Percentiles rank a stretch among this genome's conserved stretches.
Conservation (phyloP, 2,888 invertebrate species). For the Diloba caeruleocephala region DNA sequence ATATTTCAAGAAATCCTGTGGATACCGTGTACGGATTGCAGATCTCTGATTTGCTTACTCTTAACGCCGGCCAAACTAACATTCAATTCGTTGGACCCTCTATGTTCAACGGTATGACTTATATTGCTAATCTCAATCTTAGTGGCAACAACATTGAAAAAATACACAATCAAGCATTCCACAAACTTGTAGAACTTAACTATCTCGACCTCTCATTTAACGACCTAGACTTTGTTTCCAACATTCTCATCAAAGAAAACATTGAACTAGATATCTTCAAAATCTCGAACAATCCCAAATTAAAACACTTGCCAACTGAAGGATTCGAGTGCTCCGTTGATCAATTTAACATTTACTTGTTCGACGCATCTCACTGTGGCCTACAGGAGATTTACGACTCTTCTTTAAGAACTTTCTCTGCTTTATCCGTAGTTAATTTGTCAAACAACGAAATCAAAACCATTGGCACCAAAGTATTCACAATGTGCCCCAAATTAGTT, state of each 20-base stretch:
- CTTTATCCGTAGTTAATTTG: slow-evolving; percentile 91
- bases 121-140: slow-evolving; percentile 91
- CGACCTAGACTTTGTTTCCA: slow-evolving; percentile 91
- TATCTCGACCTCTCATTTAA: slow-evolving; percentile 93
- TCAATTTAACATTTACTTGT: slow-evolving; percentile 90
- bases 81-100: slow-evolving; percentile 91
- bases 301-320: slow-evolving; percentile 91
- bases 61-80: slow-evolving; percentile 92
- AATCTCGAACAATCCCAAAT: slow-evolving; percentile 91
- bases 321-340: slow-evolving; percentile 91
- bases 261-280: slow-evolving; percentile 91
- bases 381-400: slow-evolving; percentile 90
- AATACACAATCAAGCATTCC: slow-evolving; percentile 92
- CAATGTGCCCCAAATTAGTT: slow-evolving; percentile 88
- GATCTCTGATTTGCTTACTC: slow-evolving; percentile 90
- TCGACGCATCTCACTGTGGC: slow-evolving; percentile 93
- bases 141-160: slow-evolving; percentile 92
- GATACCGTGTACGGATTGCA: slow-evolving; percentile 90
- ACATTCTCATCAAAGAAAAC: slow-evolving; percentile 92
- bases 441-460: slow-evolving; percentile 91
- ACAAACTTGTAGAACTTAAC: slow-evolving; percentile 90
- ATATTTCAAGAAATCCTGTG: slow-evolving; percentile 92
- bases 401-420: slow-evolving; percentile 92
- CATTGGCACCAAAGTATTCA: slow-evolving; percentile 88
- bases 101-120: slow-evolving; percentile 90